Evolutionary conservation across 2,888 invertebrate species (phyloP), one percentile per base, ranked within the genome.

Genomic region (Molorchus minor): DNA sequence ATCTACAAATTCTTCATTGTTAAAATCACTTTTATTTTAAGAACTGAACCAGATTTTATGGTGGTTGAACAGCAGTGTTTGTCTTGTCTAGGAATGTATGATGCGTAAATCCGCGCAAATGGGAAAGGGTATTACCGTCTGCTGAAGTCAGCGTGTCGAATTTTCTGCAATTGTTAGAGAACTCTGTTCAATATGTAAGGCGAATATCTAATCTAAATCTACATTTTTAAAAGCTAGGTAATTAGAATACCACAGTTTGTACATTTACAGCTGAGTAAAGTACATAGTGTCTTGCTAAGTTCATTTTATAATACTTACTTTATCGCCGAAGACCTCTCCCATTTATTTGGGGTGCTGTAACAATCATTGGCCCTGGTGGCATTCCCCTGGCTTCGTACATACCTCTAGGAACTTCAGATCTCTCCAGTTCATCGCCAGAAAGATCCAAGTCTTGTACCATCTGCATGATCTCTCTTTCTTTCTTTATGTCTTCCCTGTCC

Each of bases 381-480:
- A 72, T 74, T 58, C 70, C 69, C 67, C 80, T 68, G 36, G 80
- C 81, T 81, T 81, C 85, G 82, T 84, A 88, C 82, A 83, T 84
- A 73, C 81, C 86, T 72, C 84, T 83, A 45, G 88, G 87, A 43
- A 87, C 84, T 77, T 88, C 89, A 19, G 87, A 84, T 43, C 89
- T 82, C 77, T 91, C 90, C 65, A 87, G 80, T 67, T 90, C 89
- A 61, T 93, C 92, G 0, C 91, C 91, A 41, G 90, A 89, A 51
- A 95, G 84, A 75, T 91, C 93, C 71, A 95, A 82, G 15, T 94
- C 95, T n/a, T 94, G 93, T 64, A 95, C 92, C 87, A 95, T 88
- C 82, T 95, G 95, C 81, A 94, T 92, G 69, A 95, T 94, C 83
- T 95, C 94, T 2, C 94, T 85, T 80, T 94, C 94, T 78, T 94